phyloP scores from a whole-genome alignment of 30 jellyfish, hydroid and myxozoan species.

The Pelagia noctiluca region DNA sequence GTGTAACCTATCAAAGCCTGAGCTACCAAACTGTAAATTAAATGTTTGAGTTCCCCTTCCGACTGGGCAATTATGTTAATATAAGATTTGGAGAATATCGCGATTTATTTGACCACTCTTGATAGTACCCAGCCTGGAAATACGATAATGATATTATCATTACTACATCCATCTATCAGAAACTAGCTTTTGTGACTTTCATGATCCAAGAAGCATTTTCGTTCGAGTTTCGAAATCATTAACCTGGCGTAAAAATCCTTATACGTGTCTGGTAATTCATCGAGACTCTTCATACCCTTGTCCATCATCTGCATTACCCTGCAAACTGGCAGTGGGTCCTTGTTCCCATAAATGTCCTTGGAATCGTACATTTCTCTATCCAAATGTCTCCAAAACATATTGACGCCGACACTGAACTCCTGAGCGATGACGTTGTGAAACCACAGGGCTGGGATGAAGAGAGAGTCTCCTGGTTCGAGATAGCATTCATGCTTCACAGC shows the following conservation, averaged over 20 bases:
- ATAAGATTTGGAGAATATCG: too few species aligned
- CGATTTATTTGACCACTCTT: too few species aligned
- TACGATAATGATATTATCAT: too few species aligned
- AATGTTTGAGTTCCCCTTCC: too few species aligned
- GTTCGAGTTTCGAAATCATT: conserved; percentile 65
- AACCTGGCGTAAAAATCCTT: conserved; percentile 73
- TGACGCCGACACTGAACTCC: conserved; percentile 75
- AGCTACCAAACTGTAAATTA: too few species aligned
- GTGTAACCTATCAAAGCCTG: too few species aligned
- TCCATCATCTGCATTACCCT: conserved; percentile 84
- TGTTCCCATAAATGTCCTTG: conserved; percentile 92
- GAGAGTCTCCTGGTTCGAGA: conserved; percentile 83
- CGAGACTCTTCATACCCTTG: conserved; percentile 63
- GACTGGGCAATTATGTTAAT: too few species aligned
- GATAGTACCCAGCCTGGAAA: too few species aligned
- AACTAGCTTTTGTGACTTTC: too few species aligned
- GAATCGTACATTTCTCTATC: conserved; percentile 57
- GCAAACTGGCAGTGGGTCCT: conserved; percentile 79
- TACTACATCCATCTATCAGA: too few species aligned
- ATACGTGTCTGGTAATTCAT: conserved; percentile 81
- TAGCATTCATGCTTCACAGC: conserved; percentile 64
- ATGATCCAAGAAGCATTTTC: conserved; percentile 32
- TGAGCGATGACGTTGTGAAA: conserved; percentile 85
- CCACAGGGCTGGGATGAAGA: conserved; percentile 97
- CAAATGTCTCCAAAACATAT: conserved; percentile 84